Evolutionary conservation across 2,888 invertebrate species (phyloP).

Genomic region (Apoderus coryli): DNA sequence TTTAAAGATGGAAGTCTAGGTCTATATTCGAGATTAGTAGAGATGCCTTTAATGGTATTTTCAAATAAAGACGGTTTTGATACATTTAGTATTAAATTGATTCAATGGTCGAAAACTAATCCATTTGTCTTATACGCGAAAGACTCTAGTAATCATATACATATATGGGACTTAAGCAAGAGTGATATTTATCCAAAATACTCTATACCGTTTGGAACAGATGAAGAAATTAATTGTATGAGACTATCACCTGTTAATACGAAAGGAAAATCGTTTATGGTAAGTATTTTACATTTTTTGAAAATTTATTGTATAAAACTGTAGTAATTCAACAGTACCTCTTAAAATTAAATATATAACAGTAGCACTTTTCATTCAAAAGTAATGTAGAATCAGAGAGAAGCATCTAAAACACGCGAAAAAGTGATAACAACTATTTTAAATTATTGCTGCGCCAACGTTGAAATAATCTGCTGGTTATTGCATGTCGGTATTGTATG

Average conservation of each 20-base stretch:
- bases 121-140: slow-evolving; percentile 37
- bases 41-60: slow-evolving; percentile 31
- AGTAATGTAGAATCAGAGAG: too few relatives aligned
- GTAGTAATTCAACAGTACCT: too few relatives aligned
- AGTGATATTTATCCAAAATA: slow-evolving; percentile 36
- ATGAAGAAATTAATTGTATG: slow-evolving; percentile 32
- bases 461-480: too few relatives aligned
- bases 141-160: slow-evolving; percentile 33
- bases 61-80: slow-evolving; percentile 25
- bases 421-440: too few relatives aligned
- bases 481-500: too few relatives aligned
- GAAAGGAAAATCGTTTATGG: slow-evolving; percentile 33
- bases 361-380: too few relatives aligned
- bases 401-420: too few relatives aligned
- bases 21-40: slow-evolving; percentile 31
- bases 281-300: slow-evolving; percentile 21
- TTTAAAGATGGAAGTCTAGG: slow-evolving; percentile 36
- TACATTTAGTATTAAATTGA: slow-evolving; percentile 27
- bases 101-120: slow-evolving; percentile 39
- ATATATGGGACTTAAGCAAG: slow-evolving; percentile 38
- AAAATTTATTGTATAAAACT: slow-evolving; percentile 5
- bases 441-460: too few relatives aligned
- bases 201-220: slow-evolving; percentile 32
- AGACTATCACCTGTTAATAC: slow-evolving; percentile 30
- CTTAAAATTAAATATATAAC: too few relatives aligned